A percentile compares a stretch with the other conserved stretches of the same genome.
phyloP scores from a whole-genome alignment of 2,888 invertebrate genomes.

The Thereva nobilitata region DNA sequence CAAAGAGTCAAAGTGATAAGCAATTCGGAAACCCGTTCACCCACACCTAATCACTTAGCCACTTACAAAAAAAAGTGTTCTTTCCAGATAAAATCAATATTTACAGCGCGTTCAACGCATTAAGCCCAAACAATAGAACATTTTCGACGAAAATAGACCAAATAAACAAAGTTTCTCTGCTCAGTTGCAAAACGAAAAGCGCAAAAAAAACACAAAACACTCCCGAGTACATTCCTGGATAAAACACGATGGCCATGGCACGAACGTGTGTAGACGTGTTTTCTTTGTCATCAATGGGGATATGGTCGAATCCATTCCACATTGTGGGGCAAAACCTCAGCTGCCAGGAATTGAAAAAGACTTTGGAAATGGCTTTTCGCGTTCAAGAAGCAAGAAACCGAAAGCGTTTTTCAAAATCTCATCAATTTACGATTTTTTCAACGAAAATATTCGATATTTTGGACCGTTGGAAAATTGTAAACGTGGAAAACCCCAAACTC shows the following conservation, averaged over 20 bases:
- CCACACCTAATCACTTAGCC: too few species aligned
- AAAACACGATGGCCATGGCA: constrained; percentile 33
- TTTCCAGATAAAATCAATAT: constrained; percentile 27
- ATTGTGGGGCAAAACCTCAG: constrained; percentile 4
- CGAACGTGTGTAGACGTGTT: constrained; percentile 33
- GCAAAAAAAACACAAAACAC: constrained; percentile 23
- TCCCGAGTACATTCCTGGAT: constrained; percentile 33
- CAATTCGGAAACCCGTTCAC: too few species aligned
- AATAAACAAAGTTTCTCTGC: constrained; percentile 23
- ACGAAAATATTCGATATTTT: background rate
- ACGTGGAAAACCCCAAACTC: constrained; percentile 14
- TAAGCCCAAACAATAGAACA: constrained; percentile 29
- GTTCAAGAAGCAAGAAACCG: too few species aligned
- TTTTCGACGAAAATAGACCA: constrained; percentile 30
- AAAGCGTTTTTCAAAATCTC: too few species aligned
- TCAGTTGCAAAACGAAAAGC: constrained; percentile 1
- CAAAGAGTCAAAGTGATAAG: too few species aligned
- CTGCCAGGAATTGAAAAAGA: too few species aligned
- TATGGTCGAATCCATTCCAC: constrained; percentile 34
- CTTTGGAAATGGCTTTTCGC: too few species aligned
- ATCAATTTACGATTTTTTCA: too few species aligned
- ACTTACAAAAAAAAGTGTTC: too few species aligned
- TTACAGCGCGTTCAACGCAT: constrained; percentile 23
- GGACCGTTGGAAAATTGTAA: background rate
- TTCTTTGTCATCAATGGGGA: constrained; percentile 43